Conservation (phyloP, 1,140 invertebrate genomes). For the Brachionus sp. region DNA sequence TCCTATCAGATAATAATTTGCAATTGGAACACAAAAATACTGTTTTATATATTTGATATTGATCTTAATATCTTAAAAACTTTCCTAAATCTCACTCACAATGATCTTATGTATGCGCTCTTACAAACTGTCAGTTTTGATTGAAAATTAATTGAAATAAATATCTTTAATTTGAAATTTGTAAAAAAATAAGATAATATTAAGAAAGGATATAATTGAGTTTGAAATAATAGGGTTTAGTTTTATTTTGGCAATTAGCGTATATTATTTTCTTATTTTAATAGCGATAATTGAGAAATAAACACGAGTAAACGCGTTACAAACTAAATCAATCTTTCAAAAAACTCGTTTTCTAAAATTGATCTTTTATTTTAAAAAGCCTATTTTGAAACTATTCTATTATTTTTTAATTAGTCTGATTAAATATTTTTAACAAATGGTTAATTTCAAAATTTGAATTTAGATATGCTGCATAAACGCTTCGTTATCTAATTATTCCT, state of each 20-base stretch:
- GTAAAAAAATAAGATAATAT: not conserved
- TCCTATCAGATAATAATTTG: not conserved
- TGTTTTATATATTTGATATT: not conserved
- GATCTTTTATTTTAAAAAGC: no score
- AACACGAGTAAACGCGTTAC: not conserved
- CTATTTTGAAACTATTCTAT: no score
- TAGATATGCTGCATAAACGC: no score
- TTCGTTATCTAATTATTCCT: no score
- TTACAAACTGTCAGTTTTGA: slow-evolving; percentile 33
- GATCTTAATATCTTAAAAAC: slow-evolving; percentile 18
- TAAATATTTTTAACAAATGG: no score
- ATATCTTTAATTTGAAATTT: slow-evolving; percentile 34
- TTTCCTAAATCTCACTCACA: not conserved
- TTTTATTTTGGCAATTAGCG: not conserved
- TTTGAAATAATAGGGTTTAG: not conserved
- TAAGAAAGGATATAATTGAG: not conserved
- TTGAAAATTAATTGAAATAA: slow-evolving; percentile 37
- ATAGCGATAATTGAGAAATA: not conserved
- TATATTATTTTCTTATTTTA: not conserved
- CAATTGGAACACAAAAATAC: not conserved
- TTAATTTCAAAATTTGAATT: no score
- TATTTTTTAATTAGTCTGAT: no score
- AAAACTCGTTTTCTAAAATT: not conserved
- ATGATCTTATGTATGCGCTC: not conserved
- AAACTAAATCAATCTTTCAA: not conserved